Base-by-base conservation (phyloP, 2,113 vertebrate species). In the Heterotis niloticus region DNA sequence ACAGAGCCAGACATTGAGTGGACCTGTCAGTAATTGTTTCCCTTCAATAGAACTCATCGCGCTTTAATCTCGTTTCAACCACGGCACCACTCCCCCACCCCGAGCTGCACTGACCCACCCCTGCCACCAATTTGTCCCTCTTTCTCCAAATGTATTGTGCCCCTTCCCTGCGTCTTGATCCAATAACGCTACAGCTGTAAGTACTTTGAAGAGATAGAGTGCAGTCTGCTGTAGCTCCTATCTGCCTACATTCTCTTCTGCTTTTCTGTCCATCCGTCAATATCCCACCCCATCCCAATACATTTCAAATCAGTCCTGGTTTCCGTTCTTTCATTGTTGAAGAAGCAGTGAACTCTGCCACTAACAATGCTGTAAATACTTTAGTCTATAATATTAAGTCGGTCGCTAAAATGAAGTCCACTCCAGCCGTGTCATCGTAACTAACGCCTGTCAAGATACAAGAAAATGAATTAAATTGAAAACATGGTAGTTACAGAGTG, bases 131-230 rank as follows among this genome's bases (percentile, higher is more conserved):
- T 88, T 88, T 88, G 83, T 84, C 85, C 82, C 85, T 81, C 83
- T 87, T 89, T 88, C 82, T 88, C 76, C 88, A 88, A 88, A 88
- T 89, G 87, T 84, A 83, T 87, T 82, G 80, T 84, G 83, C 76
- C 80, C 34, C 64, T 9, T 76, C 78, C 71, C 62, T 82, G 69
- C 82, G 81, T 86, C 87, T 86, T 89, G 85, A 90, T 90, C 86
- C 88, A 88, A 90, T 90, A 89, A 89, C 83, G 84, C 85, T 44
- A 85, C 85, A 83, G 83, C 85, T 88, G 86, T 89, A 87, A 90
- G 90, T 87, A 88, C 82, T 82, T 81, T 70, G 74, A 81, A 67
- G 82, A 86, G 84, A 89, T 88, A 89, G 87, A 68, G 60, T 67
- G 71, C 81, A 79, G 83, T 84, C 83, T 26, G 16, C 76, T 5